These are phyloP conservation scores for Bufo bufo DNA, from an alignment of 2,113 vertebrate genomes.

Conservation along the genomic window DNA sequence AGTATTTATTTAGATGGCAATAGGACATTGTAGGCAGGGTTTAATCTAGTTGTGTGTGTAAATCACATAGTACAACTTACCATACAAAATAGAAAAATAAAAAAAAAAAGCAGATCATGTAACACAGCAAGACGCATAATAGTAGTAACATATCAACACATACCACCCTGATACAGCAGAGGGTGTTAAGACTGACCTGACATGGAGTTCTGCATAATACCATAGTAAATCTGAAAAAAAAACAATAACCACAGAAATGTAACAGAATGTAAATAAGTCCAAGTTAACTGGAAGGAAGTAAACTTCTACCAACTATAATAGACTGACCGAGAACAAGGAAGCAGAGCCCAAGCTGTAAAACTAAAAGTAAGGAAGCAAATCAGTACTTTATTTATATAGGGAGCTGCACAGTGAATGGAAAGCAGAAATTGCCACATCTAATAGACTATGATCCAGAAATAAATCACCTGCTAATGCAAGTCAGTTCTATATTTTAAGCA, in stretches of 20 bases:
- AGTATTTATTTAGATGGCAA: not conserved
- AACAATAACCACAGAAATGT: not conserved
- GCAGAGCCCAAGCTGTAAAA: not conserved
- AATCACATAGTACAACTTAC: constrained; percentile 2
- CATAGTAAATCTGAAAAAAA: not conserved
- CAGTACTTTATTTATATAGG: constrained; percentile 58
- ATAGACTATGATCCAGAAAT: constrained; percentile 12
- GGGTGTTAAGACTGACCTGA: not conserved
- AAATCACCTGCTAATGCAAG: not conserved
- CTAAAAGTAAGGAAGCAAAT: constrained; percentile 37
- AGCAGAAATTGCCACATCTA: constrained; percentile 66
- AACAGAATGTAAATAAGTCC: not conserved
- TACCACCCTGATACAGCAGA: not conserved
- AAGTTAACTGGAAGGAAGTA: not conserved
- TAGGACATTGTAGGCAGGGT: not conserved
- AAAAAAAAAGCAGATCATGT: not conserved
- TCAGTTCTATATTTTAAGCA: constrained; percentile 24
- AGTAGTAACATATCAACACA: not conserved
- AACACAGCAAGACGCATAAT: not conserved
- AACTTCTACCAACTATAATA: constrained; percentile 38
- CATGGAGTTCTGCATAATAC: not conserved
- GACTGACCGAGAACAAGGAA: constrained; percentile 8
- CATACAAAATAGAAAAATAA: not conserved
- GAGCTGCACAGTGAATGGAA: constrained; percentile 66
- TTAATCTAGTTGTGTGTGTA: constrained; percentile 1